phyloP scores from a whole-genome alignment of 2,113 vertebrate genomes.

The Macrotus californicus region DNA sequence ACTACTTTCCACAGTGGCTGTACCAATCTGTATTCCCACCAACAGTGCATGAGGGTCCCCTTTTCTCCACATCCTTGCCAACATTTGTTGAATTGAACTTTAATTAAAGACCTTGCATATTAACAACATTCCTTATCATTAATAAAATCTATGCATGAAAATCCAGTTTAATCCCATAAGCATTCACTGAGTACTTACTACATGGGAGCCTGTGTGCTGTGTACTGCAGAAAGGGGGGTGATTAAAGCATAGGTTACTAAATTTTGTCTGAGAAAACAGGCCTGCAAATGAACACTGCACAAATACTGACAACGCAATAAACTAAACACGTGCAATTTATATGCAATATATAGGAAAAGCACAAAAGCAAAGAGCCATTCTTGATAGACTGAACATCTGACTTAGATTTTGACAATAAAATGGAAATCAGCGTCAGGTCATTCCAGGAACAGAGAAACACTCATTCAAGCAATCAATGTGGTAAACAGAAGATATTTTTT shows the following conservation, averaged over 20 bases:
- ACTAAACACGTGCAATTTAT: neutral
- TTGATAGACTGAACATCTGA: neutral
- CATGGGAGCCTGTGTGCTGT: accelerated
- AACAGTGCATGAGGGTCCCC: neutral
- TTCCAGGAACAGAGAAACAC: neutral
- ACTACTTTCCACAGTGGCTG: neutral
- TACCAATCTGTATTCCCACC: neutral
- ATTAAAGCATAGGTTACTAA: neutral
- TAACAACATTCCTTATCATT: neutral
- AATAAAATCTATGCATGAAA: neutral
- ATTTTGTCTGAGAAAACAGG: constrained; percentile 19
- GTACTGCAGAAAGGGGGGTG: neutral
- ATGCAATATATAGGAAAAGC: neutral
- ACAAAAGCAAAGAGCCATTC: neutral
- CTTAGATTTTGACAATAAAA: constrained; percentile 18
- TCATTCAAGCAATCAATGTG: neutral
- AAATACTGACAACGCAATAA: neutral
- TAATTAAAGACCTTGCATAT: neutral
- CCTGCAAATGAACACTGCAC: neutral
- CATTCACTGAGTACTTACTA: neutral
- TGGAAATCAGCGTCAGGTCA: neutral
- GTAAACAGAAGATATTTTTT: neutral
- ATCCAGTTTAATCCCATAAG: neutral
- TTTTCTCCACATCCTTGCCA: neutral
- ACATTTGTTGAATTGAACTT: neutral